Evolutionary conservation across 1,140 invertebrate species (phyloP).

Genomic region (Neocloeon triangulifer): DNA sequence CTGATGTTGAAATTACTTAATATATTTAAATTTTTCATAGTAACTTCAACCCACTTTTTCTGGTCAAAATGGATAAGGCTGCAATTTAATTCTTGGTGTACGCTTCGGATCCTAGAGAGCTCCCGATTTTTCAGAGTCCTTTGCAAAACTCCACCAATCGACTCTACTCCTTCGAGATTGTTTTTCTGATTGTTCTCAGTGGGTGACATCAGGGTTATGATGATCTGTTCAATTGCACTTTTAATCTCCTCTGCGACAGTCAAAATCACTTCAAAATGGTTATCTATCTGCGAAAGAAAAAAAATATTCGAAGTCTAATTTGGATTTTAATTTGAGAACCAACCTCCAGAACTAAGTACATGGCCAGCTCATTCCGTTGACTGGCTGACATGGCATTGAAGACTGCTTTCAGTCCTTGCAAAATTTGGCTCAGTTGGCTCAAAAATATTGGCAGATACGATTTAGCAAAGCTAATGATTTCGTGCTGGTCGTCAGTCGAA

Average conservation of each 20-base stretch:
- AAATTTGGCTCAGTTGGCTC: constrained; percentile 28
- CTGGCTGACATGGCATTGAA: constrained; percentile 25
- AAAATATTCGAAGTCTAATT: no score
- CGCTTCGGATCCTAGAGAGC: constrained; percentile 23
- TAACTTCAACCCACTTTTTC: constrained; percentile 16
- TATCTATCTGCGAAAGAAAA: constrained; percentile 22
- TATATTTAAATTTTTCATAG: background rate
- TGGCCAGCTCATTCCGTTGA: constrained; percentile 31
- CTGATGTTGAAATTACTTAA: constrained; percentile 14
- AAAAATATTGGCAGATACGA: constrained; percentile 36
- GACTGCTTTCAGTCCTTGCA: constrained; percentile 30
- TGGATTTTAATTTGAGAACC: no score
- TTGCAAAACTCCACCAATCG: constrained; percentile 18
- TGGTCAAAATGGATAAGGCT: constrained; percentile 21
- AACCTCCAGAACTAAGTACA: constrained; percentile 35
- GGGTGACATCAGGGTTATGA: constrained; percentile 19
- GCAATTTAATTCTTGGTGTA: constrained; percentile 24
- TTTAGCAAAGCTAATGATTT: constrained; percentile 38
- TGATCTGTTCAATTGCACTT: constrained; percentile 25
- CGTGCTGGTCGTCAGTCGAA: constrained; percentile 30
- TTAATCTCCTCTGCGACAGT: constrained; percentile 24
- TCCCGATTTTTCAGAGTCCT: constrained; percentile 23
- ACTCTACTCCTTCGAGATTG: constrained; percentile 9
- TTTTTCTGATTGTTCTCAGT: constrained; percentile 10
- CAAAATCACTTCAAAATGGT: constrained; percentile 24